Conservation (phyloP, 2,113 vertebrate species). For the Saguinus midas region DNA sequence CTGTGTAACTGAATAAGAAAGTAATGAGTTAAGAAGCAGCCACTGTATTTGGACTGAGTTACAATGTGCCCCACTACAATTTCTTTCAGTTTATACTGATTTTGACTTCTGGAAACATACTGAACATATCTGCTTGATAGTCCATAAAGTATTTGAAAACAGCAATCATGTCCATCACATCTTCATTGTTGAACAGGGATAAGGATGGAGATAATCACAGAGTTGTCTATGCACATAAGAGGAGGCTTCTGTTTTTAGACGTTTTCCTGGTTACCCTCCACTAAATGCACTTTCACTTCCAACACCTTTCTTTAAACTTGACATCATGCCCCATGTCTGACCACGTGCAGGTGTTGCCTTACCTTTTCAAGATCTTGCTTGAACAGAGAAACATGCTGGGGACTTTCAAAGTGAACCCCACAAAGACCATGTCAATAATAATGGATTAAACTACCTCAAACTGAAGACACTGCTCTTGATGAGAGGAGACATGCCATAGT, state of each 20-base stretch:
- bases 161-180: not conserved
- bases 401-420: not conserved
- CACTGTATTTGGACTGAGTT: not conserved
- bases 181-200: not conserved
- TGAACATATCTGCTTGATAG: conserved; percentile 7
- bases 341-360: not conserved
- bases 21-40: not conserved
- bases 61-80: not conserved
- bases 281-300: not conserved
- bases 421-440: not conserved
- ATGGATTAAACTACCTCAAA: not conserved
- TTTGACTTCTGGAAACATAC: not conserved
- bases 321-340: not conserved
- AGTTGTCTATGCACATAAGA: not conserved
- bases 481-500: not conserved
- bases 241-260: not conserved
- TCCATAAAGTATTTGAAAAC: not conserved
- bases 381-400: not conserved
- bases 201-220: not conserved
- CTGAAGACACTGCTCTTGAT: not conserved
- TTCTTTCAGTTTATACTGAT: not conserved
- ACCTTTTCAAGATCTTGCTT: not conserved
- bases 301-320: conserved; percentile 19
- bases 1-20: not conserved
- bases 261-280: not conserved